phyloP scores from a whole-genome alignment of 2,113 vertebrate species.

The Nothoprocta perdicaria region DNA sequence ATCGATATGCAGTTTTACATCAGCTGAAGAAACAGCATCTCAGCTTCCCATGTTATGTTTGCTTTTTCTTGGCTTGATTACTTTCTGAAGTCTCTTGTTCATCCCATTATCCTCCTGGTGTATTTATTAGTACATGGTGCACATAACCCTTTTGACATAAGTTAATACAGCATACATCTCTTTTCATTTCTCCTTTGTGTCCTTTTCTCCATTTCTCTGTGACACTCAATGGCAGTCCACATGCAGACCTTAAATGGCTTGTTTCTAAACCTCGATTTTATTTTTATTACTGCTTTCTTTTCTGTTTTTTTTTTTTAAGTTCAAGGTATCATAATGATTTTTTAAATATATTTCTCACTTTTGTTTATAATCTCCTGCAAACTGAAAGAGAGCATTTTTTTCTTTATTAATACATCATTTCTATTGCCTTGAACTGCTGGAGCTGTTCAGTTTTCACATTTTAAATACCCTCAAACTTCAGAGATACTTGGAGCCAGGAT shows the following conservation, averaged over 20 bases:
- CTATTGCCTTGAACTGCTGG: not conserved
- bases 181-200: conserved; percentile 64
- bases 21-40: not conserved
- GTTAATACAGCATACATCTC: conserved; percentile 50
- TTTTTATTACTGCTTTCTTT: conserved; percentile 18
- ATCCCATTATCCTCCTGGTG: conserved; percentile 16
- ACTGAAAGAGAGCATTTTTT: conserved; percentile 25
- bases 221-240: not conserved
- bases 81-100: conserved; percentile 36
- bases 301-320: not conserved
- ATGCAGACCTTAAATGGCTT: conserved; percentile 7
- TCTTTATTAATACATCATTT: conserved; percentile 46
- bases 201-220: conserved; percentile 62
- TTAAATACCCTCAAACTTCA: conserved; percentile 47
- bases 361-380: conserved; percentile 51
- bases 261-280: conserved; percentile 52
- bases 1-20: not conserved
- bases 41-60: not conserved
- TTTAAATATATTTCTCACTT: conserved; percentile 13
- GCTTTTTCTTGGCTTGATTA: conserved; percentile 25
- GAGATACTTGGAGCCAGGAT: conserved; percentile 29
- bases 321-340: conserved; percentile 34
- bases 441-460: conserved; percentile 26
- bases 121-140: conserved; percentile 64
- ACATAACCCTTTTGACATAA: conserved; percentile 55